phyloP scores from a whole-genome alignment of 2,888 invertebrate genomes.

The Caenorhabditis angaria region DNA sequence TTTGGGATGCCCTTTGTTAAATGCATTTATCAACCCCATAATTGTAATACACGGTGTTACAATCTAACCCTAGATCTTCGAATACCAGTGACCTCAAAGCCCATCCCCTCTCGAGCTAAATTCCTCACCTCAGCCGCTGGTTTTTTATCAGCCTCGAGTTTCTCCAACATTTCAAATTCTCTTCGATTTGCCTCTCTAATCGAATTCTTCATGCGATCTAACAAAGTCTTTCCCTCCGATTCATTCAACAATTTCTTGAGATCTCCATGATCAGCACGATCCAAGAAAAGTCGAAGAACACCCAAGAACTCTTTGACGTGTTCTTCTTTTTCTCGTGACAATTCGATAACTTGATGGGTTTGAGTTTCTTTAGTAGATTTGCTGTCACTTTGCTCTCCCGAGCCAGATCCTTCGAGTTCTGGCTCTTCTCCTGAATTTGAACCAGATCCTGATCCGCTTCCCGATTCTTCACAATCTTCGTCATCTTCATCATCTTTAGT shows the following conservation, averaged over 20 bases:
- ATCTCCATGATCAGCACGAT: constrained; percentile 41
- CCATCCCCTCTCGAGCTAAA: no score
- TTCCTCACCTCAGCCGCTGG: constrained; percentile 13
- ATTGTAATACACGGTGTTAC: no score
- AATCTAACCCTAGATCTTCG: no score
- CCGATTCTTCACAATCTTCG: constrained; percentile 37
- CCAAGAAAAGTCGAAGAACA: constrained; percentile 35
- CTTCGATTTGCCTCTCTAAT: constrained; percentile 37
- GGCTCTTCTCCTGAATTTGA: constrained; percentile 12
- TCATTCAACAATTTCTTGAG: constrained; percentile 41
- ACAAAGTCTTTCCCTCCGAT: constrained; percentile 35
- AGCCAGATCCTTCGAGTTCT: constrained; percentile 2
- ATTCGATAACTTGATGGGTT: constrained; percentile 7
- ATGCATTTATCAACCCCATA: no score
- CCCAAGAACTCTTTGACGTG: constrained; percentile 42
- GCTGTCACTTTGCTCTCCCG: not conserved
- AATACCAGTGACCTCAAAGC: no score
- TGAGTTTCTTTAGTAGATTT: not conserved
- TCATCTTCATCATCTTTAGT: constrained; percentile 28
- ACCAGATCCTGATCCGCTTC: constrained; percentile 7
- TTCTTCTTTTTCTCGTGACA: constrained; percentile 32
- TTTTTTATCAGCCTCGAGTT: constrained; percentile 26
- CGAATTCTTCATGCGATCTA: constrained; percentile 43
- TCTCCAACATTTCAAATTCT: constrained; percentile 41
- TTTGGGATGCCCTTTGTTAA: no score